Conservation (phyloP, 92 coral and sea anemone species). For the Siderastrea siderea region DNA sequence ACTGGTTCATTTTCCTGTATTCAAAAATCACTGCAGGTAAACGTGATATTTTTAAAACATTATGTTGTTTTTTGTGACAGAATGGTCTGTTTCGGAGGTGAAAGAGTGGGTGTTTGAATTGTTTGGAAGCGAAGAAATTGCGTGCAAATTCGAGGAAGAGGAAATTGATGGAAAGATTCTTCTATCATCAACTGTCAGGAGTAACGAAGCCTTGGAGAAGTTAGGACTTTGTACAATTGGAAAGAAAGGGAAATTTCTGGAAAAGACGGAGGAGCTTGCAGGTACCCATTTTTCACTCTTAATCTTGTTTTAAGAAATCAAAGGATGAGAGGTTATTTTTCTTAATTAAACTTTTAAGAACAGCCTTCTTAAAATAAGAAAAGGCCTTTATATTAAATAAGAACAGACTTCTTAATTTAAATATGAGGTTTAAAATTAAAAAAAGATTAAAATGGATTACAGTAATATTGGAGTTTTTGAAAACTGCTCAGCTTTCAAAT, state of each 20-base stretch:
- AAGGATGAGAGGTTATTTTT: neutral
- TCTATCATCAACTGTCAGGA: neutral
- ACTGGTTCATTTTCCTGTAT: constrained; percentile 17
- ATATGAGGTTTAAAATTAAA: too few relatives aligned
- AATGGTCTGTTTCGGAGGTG: constrained; percentile 18
- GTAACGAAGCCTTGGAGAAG: constrained; percentile 7
- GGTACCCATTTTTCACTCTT: neutral
- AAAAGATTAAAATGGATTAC: too few relatives aligned
- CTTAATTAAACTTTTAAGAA: too few relatives aligned
- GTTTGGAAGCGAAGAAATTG: neutral
- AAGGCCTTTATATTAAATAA: too few relatives aligned
- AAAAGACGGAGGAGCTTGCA: constrained; percentile 10
- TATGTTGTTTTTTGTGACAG: constrained; percentile 2
- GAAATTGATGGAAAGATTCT: constrained; percentile 46
- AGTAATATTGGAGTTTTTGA: too few relatives aligned
- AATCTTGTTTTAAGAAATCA: too few relatives aligned
- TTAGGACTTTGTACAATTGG: constrained; percentile 32
- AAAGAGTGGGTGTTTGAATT: constrained; percentile 19
- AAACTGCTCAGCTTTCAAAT: too few relatives aligned
- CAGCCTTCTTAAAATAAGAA: too few relatives aligned
- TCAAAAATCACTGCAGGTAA: neutral
- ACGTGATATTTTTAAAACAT: neutral
- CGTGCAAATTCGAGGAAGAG: constrained; percentile 27
- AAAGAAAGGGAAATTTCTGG: constrained; percentile 36
- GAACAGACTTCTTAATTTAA: too few relatives aligned